phyloP scores from a whole-genome alignment of 2,113 vertebrate genomes.

The Parotia lawesii region DNA sequence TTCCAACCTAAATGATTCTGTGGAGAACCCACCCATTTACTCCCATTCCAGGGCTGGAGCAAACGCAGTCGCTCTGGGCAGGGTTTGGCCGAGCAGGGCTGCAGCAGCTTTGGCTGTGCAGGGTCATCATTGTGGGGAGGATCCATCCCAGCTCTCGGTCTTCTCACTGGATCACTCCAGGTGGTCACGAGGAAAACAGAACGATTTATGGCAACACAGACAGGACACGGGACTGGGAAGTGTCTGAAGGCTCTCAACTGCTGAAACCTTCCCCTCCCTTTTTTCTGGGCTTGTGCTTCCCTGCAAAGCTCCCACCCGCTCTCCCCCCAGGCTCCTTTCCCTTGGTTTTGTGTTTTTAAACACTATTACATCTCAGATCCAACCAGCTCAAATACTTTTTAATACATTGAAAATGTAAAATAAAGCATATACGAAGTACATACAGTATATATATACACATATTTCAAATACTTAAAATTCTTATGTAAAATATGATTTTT shows the following conservation, averaged over 20 bases:
- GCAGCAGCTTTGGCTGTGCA: not conserved
- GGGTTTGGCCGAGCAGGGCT: not conserved
- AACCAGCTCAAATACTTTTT: slow-evolving; percentile 73
- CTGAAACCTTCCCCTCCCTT: not conserved
- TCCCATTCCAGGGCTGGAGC: not conserved
- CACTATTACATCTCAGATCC: slow-evolving; percentile 2
- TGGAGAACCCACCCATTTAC: not conserved
- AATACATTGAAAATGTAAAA: slow-evolving; percentile 81
- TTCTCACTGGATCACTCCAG: not conserved
- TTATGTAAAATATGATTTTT: slow-evolving; percentile 78
- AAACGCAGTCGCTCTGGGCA: accelerated
- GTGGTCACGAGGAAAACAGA: accelerated
- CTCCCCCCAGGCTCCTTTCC: not conserved
- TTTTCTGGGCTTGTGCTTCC: not conserved
- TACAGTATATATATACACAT: slow-evolving; percentile 77
- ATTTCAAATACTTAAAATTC: slow-evolving; percentile 80
- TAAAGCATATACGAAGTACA: slow-evolving; percentile 81
- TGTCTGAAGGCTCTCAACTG: not conserved
- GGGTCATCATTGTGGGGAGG: not conserved
- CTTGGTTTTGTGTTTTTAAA: not conserved
- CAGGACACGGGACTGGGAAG: not conserved
- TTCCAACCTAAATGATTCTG: accelerated
- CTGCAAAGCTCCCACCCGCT: not conserved
- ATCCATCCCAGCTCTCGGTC: not conserved
- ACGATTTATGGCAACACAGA: accelerated